Conservation (phyloP, 1,140 invertebrate species). For the Drosophila azteca region DNA sequence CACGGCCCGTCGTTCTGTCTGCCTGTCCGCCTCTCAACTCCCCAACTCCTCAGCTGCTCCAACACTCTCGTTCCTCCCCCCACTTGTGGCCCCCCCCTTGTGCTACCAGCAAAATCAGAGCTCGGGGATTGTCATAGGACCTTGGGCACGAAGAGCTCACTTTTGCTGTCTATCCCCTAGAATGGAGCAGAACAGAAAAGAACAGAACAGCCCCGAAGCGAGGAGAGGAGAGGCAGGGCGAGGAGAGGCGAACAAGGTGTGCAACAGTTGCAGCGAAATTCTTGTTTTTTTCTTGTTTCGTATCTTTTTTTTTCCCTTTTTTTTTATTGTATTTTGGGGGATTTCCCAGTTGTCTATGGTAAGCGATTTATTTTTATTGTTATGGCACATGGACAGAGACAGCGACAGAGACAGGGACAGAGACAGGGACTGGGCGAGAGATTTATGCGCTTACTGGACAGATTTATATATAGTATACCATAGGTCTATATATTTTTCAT, state of each 20-base stretch:
- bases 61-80: not conserved
- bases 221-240: not conserved
- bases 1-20: conserved; percentile 23
- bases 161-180: conserved; percentile 1
- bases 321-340: conserved; percentile 21
- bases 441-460: conserved; percentile 49
- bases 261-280: conserved; percentile 40
- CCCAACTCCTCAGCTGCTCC: not conserved
- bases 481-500: conserved; percentile 5
- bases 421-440: conserved; percentile 12
- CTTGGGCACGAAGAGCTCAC: conserved; percentile 31
- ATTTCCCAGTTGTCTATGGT: conserved; percentile 42
- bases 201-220: too few species aligned
- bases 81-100: not conserved
- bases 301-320: conserved; percentile 17
- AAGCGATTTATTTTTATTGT: conserved; percentile 62
- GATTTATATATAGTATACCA: not conserved
- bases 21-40: not conserved
- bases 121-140: conserved; percentile 40
- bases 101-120: conserved; percentile 7
- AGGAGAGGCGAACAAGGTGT: conserved; percentile 14
- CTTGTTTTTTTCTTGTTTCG: not conserved
- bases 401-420: conserved; percentile 19
- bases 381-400: conserved; percentile 22
- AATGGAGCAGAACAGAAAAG: not conserved